A percentile compares a stretch with the other conserved stretches of the same genome.
Conservation (phyloP, 2,113 vertebrate species). For the Erythrocercus mccallii region DNA sequence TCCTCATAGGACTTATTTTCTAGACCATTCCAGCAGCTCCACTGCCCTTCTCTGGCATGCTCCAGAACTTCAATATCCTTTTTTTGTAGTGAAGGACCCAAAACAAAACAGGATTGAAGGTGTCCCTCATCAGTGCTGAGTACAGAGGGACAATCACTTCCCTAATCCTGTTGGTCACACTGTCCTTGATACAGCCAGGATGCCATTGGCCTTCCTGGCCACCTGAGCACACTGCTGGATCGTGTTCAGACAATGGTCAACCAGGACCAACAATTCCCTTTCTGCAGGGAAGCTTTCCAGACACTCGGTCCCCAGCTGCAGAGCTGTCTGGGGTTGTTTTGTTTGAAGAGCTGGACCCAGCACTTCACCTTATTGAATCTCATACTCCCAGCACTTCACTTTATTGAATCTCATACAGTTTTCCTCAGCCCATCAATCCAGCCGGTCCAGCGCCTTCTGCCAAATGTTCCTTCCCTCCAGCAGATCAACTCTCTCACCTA, state of each 20-base stretch:
- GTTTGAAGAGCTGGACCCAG: not conserved
- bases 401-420: not conserved
- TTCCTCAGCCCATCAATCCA: not conserved
- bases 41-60: not conserved
- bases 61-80: not conserved
- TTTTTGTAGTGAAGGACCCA: not conserved
- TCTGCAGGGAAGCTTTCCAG: not conserved
- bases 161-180: not conserved
- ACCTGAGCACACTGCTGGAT: not conserved
- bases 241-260: not conserved
- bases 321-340: not conserved
- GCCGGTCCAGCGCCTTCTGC: not conserved
- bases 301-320: not conserved
- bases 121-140: not conserved
- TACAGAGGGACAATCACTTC: not conserved
- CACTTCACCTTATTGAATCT: not conserved
- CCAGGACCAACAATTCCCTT: rapidly evolving
- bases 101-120: not conserved
- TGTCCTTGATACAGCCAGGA: not conserved
- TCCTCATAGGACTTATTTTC: not conserved
- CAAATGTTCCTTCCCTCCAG: no score
- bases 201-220: not conserved
- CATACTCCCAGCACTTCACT: no score
- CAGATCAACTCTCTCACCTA: not conserved
- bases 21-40: not conserved